Percentiles rank a stretch among this genome's conserved stretches.
These are phyloP conservation scores for Procavia capensis DNA, from an alignment of 2,113 vertebrate species.

Conservation along the genomic window DNA sequence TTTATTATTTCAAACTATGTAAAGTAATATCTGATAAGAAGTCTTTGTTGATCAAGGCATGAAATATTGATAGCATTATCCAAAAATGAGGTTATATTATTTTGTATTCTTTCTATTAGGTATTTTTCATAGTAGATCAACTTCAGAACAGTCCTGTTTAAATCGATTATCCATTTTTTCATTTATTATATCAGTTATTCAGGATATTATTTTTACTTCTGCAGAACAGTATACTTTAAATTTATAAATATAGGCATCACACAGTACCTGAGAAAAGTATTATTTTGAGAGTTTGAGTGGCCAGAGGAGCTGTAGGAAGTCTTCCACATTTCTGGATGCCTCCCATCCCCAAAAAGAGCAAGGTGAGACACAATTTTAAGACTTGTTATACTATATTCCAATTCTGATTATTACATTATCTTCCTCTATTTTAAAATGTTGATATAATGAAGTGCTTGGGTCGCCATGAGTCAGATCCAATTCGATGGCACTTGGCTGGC, in stretches of 20 bases:
- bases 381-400: not conserved
- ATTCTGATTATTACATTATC: not conserved
- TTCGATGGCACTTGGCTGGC: no score
- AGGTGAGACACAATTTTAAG: not conserved
- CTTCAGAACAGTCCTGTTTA: not conserved
- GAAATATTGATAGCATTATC: not conserved
- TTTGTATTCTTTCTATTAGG: not conserved
- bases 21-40: not conserved
- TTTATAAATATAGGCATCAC: not conserved
- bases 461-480: no score
- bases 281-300: not conserved
- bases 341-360: no score
- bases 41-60: not conserved
- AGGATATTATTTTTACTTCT: not conserved
- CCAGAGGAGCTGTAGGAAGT: not conserved
- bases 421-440: not conserved
- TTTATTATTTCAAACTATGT: not conserved
- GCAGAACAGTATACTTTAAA: not conserved
- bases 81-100: not conserved
- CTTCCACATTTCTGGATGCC: not conserved
- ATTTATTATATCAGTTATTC: not conserved
- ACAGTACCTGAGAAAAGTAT: not conserved
- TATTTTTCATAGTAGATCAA: not conserved
- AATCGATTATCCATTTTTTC: not conserved
- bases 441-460: no score